phyloP scores from a whole-genome alignment of 2,888 invertebrate species.

The Caenorhabditis zanzibari region DNA sequence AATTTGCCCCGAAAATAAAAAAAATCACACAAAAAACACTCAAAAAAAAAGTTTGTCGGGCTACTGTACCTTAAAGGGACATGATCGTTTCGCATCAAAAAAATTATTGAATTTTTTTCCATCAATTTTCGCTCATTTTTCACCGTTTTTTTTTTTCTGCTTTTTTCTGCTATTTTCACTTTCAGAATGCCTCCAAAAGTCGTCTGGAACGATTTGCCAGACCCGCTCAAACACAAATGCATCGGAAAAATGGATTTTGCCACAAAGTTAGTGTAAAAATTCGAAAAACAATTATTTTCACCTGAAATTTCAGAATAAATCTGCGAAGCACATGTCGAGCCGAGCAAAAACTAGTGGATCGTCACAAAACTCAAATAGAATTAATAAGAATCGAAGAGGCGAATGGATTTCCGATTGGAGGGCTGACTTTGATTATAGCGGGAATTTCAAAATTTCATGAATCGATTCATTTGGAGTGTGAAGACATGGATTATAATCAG shows the following conservation, averaged over 20 bases:
- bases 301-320: background rate
- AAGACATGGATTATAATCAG: background rate
- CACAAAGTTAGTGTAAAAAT: constrained; percentile 2
- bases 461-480: background rate
- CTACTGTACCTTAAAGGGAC: background rate
- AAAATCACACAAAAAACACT: no score
- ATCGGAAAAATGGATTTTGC: constrained; percentile 8
- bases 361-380: background rate
- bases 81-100: background rate
- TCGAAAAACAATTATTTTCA: background rate
- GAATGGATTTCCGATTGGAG: background rate
- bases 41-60: no score
- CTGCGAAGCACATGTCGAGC: background rate
- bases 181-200: background rate
- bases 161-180: background rate
- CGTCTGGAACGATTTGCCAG: constrained; percentile 4
- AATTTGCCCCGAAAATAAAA: no score
- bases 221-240: constrained; percentile 9
- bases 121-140: background rate
- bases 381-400: background rate
- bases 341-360: background rate
- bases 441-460: background rate
- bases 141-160: background rate
- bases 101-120: background rate
- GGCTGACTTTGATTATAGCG: background rate